phyloP scores from a whole-genome alignment of 2,113 vertebrate species.

The Pluvialis apricaria region DNA sequence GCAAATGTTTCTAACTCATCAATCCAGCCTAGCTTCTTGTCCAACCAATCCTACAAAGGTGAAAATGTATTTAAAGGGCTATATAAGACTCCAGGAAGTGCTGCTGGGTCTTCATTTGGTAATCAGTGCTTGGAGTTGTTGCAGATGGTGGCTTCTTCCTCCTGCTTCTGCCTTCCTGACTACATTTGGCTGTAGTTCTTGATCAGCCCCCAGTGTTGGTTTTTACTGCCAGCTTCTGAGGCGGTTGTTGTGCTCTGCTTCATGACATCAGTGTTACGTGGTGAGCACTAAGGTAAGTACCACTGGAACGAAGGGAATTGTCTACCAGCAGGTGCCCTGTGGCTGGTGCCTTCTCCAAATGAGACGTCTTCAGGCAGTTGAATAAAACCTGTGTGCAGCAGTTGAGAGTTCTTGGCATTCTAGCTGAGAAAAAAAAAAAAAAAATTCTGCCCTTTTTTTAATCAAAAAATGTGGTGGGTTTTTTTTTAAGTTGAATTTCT shows the following conservation, averaged over 20 bases:
- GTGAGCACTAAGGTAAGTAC: neutral
- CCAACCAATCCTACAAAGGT: neutral
- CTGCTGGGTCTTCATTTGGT: neutral
- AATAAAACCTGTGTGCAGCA: neutral
- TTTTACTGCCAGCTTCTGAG: neutral
- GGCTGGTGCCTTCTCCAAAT: neutral
- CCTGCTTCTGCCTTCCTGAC: neutral
- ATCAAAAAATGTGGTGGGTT: neutral
- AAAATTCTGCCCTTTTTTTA: neutral
- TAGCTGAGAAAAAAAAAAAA: neutral
- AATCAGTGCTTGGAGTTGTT: neutral
- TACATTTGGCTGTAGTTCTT: neutral
- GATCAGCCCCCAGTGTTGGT: fast-evolving
- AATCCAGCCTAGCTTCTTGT: neutral
- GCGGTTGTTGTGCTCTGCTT: neutral
- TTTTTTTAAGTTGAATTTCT: neutral
- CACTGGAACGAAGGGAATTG: neutral
- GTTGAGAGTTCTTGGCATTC: neutral
- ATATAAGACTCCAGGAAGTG: neutral
- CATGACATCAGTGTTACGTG: fast-evolving
- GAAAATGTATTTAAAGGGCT: neutral
- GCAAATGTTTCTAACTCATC: neutral
- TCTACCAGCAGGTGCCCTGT: neutral
- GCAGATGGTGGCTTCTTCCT: neutral
- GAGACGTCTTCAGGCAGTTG: neutral